A percentile compares a stretch with the other conserved stretches of the same genome.
Conservation (phyloP, 2,113 vertebrate species). For the Cryptotis parvus region DNA sequence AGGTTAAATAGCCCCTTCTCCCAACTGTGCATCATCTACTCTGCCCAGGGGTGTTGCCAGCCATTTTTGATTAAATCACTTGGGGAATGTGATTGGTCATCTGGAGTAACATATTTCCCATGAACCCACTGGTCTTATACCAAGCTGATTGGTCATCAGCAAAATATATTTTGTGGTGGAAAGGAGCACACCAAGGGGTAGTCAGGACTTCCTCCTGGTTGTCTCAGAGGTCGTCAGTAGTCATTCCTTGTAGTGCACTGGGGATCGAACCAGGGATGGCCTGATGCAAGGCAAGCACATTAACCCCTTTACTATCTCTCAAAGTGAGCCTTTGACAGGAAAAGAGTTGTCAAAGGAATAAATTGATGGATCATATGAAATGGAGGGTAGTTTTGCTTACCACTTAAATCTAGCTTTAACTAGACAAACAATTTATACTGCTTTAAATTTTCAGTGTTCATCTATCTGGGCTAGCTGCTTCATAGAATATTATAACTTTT, state of each 20-base stretch:
- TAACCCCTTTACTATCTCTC: too few relatives aligned
- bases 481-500: not conserved
- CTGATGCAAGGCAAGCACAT: too few relatives aligned
- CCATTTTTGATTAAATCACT: not conserved
- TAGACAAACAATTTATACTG: not conserved
- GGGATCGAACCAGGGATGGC: too few relatives aligned
- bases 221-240: not conserved
- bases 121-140: not conserved
- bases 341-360: conserved; percentile 1
- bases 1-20: not conserved
- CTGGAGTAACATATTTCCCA: conserved; percentile 7
- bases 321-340: not conserved
- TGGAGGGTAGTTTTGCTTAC: not conserved
- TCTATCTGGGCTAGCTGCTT: not conserved
- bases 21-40: not conserved
- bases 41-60: not conserved
- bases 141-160: not conserved
- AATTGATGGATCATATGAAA: not conserved
- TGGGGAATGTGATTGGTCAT: not conserved
- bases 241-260: not conserved
- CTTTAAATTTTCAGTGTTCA: not conserved
- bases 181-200: too few relatives aligned
- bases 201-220: too few relatives aligned
- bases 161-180: not conserved
- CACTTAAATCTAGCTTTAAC: not conserved